phyloP scores from a whole-genome alignment of 2,888 invertebrate species.

The Neria commutata region DNA sequence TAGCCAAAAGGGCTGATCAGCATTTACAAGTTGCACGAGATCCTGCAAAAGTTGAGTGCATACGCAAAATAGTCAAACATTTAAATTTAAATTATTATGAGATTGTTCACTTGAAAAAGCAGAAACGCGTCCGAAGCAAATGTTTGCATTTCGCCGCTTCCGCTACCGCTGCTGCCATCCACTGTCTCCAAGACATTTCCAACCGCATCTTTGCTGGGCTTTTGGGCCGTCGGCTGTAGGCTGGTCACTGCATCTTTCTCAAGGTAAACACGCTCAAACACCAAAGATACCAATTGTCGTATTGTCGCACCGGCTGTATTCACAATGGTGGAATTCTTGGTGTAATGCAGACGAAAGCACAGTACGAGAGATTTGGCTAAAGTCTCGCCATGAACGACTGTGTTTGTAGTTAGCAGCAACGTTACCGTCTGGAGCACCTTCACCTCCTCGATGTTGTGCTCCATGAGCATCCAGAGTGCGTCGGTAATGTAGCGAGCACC shows the following conservation, averaged over 20 bases:
- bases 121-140: constrained; percentile 94
- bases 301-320: constrained; percentile 99
- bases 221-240: constrained; percentile 39
- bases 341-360: constrained; percentile 95
- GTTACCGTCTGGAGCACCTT: constrained; percentile 96
- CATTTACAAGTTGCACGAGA: constrained; percentile 94
- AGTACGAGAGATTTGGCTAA: constrained; percentile 90
- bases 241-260: constrained; percentile 49
- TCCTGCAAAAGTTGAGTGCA: constrained; percentile 69
- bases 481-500: constrained; percentile 93
- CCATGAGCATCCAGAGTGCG: constrained; percentile 92
- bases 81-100: background rate
- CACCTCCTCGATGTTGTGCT: constrained; percentile 92
- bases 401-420: constrained; percentile 91
- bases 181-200: constrained; percentile 32
- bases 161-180: constrained; percentile 28
- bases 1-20: constrained; percentile 95
- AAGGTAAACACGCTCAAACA: constrained; percentile 79
- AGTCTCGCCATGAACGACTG: constrained; percentile 91
- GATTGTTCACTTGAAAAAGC: constrained; percentile 89
- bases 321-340: constrained; percentile 91
- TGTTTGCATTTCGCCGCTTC: constrained; percentile 72
- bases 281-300: constrained; percentile 89
- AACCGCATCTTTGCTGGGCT: constrained; percentile 29
- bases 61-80: background rate